Evolutionary conservation across 2,797 vertebrate genomes (phyloP), one percentile per base, ranked within the genome.

Genomic region (Discoglossus pictus): DNA sequence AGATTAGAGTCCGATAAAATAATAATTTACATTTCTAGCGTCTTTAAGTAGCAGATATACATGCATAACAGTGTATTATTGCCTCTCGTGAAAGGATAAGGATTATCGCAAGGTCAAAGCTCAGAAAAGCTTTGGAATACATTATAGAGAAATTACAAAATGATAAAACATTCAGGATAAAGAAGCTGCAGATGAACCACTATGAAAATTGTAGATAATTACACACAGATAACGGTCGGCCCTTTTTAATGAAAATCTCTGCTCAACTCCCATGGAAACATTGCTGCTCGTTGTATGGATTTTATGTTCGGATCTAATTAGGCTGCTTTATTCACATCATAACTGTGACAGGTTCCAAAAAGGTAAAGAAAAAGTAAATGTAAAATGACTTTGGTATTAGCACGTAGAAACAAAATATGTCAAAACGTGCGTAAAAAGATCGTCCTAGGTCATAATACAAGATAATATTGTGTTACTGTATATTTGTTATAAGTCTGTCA

Each of bases 181-280:
- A 61, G 24, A 39, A 20, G 40, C 39, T 20, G 21, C 48, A 23
- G 42, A 54, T 47, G 66, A 31, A 25, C 34, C 42, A 4, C 27
- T 16, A 54, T 44, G 59, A 34, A 55, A 53, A 62, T 40, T 55
- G 59, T 8, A 48, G 48, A 62, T 48, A 62, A 69, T 69, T 69
- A 56, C 4, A n/a, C 15, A 35, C 20, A 69, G 42, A 69, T 39
- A 55, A 27, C n/a, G 1, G 20, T 11, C 18, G 11, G 38, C 24
- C 2, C 7, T 9, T 38, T 17, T 34, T 56, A 48, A 66, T 69
- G 39, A 61, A 68, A 61, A 54, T 15, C 42, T 31, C 23, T 24
- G 42, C 18, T 55, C 13, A 62, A 48, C n/a, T 43, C 55, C 23
- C n/a, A 12, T 40, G 35, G 53, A 56, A 20, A 25, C 21, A 40